These are phyloP conservation scores for Aporophyla nigra DNA, from an alignment of 2,888 invertebrate genomes.

Conservation along the genomic window DNA sequence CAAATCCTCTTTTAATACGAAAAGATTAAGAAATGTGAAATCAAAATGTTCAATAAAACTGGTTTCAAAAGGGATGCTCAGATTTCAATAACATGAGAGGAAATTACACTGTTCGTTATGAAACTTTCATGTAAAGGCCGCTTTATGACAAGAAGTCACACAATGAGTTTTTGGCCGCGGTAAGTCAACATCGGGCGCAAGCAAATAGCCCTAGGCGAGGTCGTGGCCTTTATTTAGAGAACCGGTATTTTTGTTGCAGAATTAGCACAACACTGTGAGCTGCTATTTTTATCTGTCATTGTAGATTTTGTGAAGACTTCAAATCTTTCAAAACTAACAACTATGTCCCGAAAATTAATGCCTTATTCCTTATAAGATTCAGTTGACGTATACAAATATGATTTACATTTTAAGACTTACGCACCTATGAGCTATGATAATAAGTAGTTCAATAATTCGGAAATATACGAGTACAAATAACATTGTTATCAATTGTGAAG, in stretches of 20 bases:
- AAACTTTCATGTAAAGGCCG: slow-evolving; percentile 80
- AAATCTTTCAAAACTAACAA: neutral
- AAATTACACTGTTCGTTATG: slow-evolving; percentile 80
- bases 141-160: slow-evolving; percentile 85
- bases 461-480: neutral
- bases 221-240: slow-evolving; percentile 85
- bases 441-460: neutral
- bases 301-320: slow-evolving; percentile 13
- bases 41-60: slow-evolving; percentile 74
- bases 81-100: slow-evolving; percentile 79
- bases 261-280: slow-evolving; percentile 67
- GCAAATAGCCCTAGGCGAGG: slow-evolving; percentile 87
- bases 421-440: neutral
- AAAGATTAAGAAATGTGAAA: slow-evolving; percentile 68
- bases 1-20: slow-evolving; percentile 60
- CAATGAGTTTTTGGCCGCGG: slow-evolving; percentile 87
- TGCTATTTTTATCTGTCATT: slow-evolving; percentile 40
- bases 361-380: neutral
- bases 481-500: neutral
- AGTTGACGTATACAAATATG: neutral
- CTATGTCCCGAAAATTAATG: neutral
- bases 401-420: neutral
- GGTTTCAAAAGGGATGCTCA: slow-evolving; percentile 75
- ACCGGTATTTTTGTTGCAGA: slow-evolving; percentile 75
- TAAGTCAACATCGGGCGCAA: slow-evolving; percentile 82